These are phyloP conservation scores for Galerucella calmariensis DNA, from an alignment of 2,888 invertebrate species.

Conservation along the genomic window DNA sequence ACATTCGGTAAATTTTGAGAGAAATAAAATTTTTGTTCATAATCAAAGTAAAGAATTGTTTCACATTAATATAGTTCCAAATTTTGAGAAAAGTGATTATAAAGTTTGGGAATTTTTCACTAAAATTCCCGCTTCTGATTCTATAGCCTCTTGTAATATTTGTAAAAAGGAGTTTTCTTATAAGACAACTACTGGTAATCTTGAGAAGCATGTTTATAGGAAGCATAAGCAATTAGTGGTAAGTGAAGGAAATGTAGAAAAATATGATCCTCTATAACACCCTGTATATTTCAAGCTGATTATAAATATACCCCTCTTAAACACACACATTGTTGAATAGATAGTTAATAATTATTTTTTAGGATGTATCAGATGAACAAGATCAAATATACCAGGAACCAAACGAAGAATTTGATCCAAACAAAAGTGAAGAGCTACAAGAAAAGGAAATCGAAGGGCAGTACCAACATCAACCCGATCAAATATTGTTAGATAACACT, in stretches of 20 bases:
- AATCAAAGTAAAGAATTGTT: neutral
- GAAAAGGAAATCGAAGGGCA: neutral
- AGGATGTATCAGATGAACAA: conserved; percentile 5
- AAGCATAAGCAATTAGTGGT: conserved; percentile 5
- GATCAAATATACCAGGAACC: neutral
- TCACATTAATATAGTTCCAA: neutral
- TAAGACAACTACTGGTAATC: conserved; percentile 12
- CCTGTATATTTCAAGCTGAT: too few species aligned
- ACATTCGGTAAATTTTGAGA: neutral
- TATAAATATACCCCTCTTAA: too few species aligned
- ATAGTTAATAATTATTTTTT: neutral
- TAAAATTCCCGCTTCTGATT: conserved; percentile 15
- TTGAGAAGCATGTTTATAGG: conserved; percentile 16
- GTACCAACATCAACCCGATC: neutral
- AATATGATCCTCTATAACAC: neutral
- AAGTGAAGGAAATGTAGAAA: conserved; percentile 3
- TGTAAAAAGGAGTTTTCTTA: conserved; percentile 10
- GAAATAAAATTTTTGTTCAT: neutral
- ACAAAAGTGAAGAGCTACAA: neutral
- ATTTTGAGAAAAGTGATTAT: conserved; percentile 1
- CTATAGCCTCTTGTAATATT: conserved; percentile 16
- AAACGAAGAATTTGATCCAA: neutral
- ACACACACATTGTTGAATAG: too few species aligned
- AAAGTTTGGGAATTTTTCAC: conserved; percentile 13
- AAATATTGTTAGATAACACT: neutral